A percentile compares a stretch with the other conserved stretches of the same genome.
Conservation (phyloP, 2,888 invertebrate species). For the Andrena trimmerana region DNA sequence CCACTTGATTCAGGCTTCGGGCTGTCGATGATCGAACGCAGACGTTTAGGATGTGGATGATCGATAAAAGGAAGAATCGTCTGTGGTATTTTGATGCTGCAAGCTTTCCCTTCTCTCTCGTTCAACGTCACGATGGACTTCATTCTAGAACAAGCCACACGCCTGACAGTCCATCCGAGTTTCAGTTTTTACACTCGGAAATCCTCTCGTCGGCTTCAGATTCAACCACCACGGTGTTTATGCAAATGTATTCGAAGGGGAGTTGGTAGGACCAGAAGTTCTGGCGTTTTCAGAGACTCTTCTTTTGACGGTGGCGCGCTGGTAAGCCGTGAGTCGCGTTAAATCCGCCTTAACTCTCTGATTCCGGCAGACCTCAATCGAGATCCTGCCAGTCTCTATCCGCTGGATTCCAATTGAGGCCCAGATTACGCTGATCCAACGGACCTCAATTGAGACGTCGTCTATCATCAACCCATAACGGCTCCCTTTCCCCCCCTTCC, state of each 20-base stretch:
- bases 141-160: background rate
- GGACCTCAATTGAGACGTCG: background rate
- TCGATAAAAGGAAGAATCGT: background rate
- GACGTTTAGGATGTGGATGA: conserved; percentile 14
- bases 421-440: conserved; percentile 22
- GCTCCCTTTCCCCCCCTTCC: background rate
- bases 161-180: background rate
- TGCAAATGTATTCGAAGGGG: conserved; percentile 23
- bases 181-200: background rate
- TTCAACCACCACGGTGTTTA: conserved; percentile 6
- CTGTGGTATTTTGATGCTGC: conserved; percentile 1
- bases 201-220: background rate
- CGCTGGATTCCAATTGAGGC: conserved; percentile 24
- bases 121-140: too few relatives aligned
- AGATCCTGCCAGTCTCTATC: conserved; percentile 27
- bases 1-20: conserved; percentile 10
- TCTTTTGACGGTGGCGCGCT: background rate
- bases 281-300: background rate
- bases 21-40: conserved; percentile 16
- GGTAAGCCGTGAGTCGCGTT: conserved; percentile 2
- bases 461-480: conserved; percentile 5
- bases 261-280: background rate
- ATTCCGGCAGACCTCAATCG: conserved; percentile 36
- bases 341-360: conserved; percentile 17
- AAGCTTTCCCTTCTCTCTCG: background rate